These are phyloP conservation scores for Pterocles burchelli DNA, from an alignment of 2,113 vertebrate species.

Conservation along the genomic window DNA sequence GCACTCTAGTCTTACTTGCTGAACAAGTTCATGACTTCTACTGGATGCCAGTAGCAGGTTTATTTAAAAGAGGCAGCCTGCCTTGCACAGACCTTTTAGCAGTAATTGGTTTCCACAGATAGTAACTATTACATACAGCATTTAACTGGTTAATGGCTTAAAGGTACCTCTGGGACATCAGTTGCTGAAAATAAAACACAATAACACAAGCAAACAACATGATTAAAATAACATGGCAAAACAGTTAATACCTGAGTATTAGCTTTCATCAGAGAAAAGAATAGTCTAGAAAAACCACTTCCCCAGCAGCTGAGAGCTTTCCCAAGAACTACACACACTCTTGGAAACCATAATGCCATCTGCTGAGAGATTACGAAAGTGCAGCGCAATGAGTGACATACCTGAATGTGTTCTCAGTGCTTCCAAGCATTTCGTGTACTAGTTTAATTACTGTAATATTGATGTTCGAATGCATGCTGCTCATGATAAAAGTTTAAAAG, in stretches of 20 bases:
- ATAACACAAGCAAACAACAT: not conserved
- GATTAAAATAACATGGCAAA: not conserved
- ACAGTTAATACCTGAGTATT: not conserved
- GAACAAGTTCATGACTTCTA: not conserved
- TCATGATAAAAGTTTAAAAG: not conserved
- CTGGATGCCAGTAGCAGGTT: not conserved
- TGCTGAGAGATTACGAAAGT: conserved; percentile 43
- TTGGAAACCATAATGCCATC: conserved; percentile 34
- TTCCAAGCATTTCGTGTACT: not conserved
- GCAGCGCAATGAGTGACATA: not conserved
- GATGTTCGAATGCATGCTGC: not conserved
- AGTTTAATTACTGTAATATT: rapidly evolving
- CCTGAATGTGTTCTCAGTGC: not conserved
- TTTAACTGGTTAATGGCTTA: not conserved
- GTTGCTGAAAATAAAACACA: not conserved
- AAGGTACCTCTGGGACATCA: not conserved
- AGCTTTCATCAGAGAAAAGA: not conserved
- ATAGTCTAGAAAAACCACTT: not conserved
- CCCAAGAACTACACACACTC: not conserved
- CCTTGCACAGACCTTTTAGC: not conserved
- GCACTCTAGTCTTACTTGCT: not conserved
- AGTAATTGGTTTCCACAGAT: not conserved
- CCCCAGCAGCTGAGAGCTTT: not conserved
- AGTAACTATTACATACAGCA: not conserved
- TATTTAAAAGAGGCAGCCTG: not conserved